Evolutionary conservation across 1,140 invertebrate genomes (phyloP), one percentile per base, ranked within the genome.

Genomic region (Heliconius melpomene): DNA sequence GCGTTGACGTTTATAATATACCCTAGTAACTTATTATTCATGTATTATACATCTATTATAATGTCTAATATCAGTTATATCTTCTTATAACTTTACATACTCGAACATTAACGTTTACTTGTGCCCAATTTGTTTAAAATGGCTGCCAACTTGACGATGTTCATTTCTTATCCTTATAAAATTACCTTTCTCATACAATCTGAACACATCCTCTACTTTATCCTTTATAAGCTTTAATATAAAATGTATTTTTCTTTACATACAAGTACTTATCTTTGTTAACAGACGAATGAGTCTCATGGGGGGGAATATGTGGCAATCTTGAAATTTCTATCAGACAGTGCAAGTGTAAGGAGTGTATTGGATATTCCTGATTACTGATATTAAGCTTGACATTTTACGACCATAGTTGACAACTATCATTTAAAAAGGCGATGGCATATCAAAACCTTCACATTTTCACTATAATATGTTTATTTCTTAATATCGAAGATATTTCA

Each of bases 271-370:
- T 88, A 89, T 89, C 88, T 87, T 72, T 82, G 77, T 89, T 89
- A 87, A 88, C 89, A 87, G 84, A 84, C 85, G 88, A 90, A 80
- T 89, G 84, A 83, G 79, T 81, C 66, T 76, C 75, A 87, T 85
- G 82, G 82, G 85, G 76, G 84, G 7, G 82, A 82, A 81, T 81
- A 85, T 87, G 83, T 86, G 79, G 88, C 84, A 87, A 82, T 84
- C 75, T 73, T 83, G 78, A 72, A 77, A 57, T 77, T 82, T 84
- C 26, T 46, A 66, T 74, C 78, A 77, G 74, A 84, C 82, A 73
- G 75, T 32, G 32, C 32, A 46, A 79, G n/a, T 76, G 26, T 77
- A 70, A 26, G 36, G 26, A 66, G 23, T 26, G 60, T 26, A 66
- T 66, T 66, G 60, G 60, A 66, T 66, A 29, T 66, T 66, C 60